Conservation (phyloP, 2,888 invertebrate genomes). For the Ferrisia virgata region DNA sequence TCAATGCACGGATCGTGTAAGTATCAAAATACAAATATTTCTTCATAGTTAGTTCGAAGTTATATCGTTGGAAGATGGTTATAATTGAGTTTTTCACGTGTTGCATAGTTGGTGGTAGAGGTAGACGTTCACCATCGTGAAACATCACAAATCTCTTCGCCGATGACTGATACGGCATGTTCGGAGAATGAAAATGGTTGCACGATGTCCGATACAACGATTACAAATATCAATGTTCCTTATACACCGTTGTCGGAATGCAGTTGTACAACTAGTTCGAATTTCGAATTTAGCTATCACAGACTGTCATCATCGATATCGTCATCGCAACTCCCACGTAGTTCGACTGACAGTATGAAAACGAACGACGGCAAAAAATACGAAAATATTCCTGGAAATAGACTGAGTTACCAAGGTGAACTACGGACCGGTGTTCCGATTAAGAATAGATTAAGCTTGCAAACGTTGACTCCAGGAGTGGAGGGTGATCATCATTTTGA, state of each 20-base stretch:
- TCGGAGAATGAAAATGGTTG: constrained; percentile 51
- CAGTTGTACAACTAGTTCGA: constrained; percentile 44
- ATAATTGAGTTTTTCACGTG: not conserved
- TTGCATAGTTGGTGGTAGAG: constrained; percentile 54
- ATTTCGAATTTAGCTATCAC: constrained; percentile 31
- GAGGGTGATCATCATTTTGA: constrained; percentile 1
- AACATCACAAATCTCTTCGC: constrained; percentile 48
- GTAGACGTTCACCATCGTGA: constrained; percentile 54
- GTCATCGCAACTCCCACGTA: constrained; percentile 36
- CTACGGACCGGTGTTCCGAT: not conserved
- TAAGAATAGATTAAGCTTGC: constrained; percentile 34
- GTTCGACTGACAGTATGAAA: constrained; percentile 33
- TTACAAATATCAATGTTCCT: constrained; percentile 49
- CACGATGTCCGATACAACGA: constrained; percentile 50
- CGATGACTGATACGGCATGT: constrained; percentile 51
- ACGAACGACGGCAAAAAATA: constrained; percentile 37
- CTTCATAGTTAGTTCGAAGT: not conserved
- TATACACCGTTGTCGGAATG: constrained; percentile 50
- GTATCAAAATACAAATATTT: not conserved
- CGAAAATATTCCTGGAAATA: constrained; percentile 52
- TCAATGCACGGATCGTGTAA: constrained; percentile 61
- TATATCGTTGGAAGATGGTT: not conserved
- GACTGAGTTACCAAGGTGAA: constrained; percentile 50
- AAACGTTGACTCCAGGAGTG: constrained; percentile 1
- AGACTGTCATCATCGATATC: constrained; percentile 25